A percentile compares a stretch with the other conserved stretches of the same genome.
Evolutionary conservation across 2,797 vertebrate genomes (phyloP).

Genomic region (Crotalus adamanteus): DNA sequence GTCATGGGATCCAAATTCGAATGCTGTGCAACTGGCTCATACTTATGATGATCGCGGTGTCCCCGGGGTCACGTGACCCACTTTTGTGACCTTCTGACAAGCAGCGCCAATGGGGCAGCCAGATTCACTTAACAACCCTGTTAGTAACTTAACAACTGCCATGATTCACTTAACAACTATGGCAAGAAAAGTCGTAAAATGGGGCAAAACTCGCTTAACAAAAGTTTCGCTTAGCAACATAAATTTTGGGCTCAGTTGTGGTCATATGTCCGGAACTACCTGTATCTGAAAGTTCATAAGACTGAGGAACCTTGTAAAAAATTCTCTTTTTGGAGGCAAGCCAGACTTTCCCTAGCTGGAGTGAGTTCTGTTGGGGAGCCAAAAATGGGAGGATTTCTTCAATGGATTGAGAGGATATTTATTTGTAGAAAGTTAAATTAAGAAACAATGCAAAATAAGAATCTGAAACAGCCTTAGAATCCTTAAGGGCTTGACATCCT

Average conservation of each 20-base stretch:
- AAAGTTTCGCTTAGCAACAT: too few relatives aligned
- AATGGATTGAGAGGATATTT: neutral
- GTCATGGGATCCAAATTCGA: neutral
- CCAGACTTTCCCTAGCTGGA: neutral
- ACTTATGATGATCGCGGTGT: neutral
- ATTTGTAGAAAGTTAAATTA: too few relatives aligned
- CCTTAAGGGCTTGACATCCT: too few relatives aligned
- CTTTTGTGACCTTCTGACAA: neutral
- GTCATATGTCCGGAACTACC: too few relatives aligned
- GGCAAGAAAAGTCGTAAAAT: neutral
- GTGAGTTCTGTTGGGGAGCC: neutral
- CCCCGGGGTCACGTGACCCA: neutral
- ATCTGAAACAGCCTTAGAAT: too few relatives aligned
- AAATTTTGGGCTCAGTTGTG: too few relatives aligned
- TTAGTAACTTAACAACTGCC: neutral
- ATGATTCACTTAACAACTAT: neutral
- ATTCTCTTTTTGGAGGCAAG: neutral
- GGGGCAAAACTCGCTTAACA: neutral
- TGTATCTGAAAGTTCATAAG: neutral
- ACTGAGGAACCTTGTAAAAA: neutral
- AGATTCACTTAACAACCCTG: neutral
- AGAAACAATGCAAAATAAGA: too few relatives aligned
- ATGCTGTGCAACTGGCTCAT: neutral
- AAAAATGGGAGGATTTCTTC: neutral
- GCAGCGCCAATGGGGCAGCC: neutral